These are phyloP conservation scores for Poeciliopsis occidentalis DNA, from an alignment of 2,113 vertebrate species.

Conservation along the genomic window DNA sequence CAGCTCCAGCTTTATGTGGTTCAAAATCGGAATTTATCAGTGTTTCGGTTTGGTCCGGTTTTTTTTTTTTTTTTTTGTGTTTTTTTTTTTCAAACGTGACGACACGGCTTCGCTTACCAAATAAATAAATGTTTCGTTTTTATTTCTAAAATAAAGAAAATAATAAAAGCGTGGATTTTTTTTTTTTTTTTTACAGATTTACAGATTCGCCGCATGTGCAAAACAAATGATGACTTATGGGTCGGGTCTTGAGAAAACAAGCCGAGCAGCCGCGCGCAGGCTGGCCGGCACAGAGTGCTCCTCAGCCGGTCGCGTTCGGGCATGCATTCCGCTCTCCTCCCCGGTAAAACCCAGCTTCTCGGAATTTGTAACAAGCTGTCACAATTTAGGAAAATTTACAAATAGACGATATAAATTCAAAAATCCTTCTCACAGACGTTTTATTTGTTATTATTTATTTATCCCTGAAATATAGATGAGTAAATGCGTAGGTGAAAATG, in stretches of 20 bases:
- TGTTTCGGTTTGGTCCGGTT: not conserved
- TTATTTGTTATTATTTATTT: not conserved
- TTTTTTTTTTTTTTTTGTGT: too few relatives aligned
- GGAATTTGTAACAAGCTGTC: not conserved
- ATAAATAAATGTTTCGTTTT: not conserved
- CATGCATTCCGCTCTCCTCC: slow-evolving; percentile 4
- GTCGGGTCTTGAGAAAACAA: slow-evolving; percentile 22
- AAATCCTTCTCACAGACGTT: not conserved
- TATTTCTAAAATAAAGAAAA: not conserved
- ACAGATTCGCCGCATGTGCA: slow-evolving; percentile 16
- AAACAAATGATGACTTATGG: slow-evolving; percentile 41
- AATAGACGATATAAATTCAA: not conserved
- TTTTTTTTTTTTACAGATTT: too few relatives aligned
- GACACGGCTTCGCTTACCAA: not conserved
- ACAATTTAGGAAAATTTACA: not conserved
- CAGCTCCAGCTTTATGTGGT: not conserved
- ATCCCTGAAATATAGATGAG: not conserved
- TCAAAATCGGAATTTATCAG: not conserved
- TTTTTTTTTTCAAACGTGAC: not conserved
- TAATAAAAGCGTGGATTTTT: slow-evolving; percentile 29
- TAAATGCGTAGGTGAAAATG: not conserved
- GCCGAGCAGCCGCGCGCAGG: slow-evolving; percentile 47
- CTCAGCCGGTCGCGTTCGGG: slow-evolving; percentile 35
- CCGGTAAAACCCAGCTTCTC: not conserved
- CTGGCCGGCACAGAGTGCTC: slow-evolving; percentile 63